Evolutionary conservation across 2,113 vertebrate species (phyloP), one percentile per base, ranked within the genome.

Genomic region (Tyto alba): DNA sequence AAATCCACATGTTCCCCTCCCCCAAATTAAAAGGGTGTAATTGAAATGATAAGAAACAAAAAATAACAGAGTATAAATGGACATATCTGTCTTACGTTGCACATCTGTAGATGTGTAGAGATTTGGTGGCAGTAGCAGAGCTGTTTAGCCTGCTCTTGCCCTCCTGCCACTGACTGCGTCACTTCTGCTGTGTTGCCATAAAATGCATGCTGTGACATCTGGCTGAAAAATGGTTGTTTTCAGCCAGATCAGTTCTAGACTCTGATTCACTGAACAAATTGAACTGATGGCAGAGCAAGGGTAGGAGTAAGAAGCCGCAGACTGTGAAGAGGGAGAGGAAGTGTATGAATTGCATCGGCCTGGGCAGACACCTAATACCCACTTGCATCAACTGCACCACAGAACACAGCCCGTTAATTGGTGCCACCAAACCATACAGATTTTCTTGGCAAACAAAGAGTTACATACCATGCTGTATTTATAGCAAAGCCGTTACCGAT

Each of bases 391-490:
- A 34, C 36, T 76, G 76, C 63, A 93, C 45, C 26, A 34, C 67
- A 66, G 84, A 89, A 56, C 21, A 69, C 11, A 53, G 30, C 27
- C 27, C 41, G 73, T 21, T 62, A 59, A 53, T 11, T 63, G 2
- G 1, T 63, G 71, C 41, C 50, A 71, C 40, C 25, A 81, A 88
- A 75, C 0, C 0, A 11, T 13, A 38, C 13, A 53, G n/a, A 64
- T 87, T 76, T 89, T 67, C 78, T 59, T 48, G 41, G 77, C 50
- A 82, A 95, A 78, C 10, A 57, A 52, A 59, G 63, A 56, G 34
- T 88, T 74, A 85, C 23, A 21, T 0, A 0, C 10, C 1, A 0
- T 69, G 38, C 7, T 64, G 29, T 81, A 69, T 81, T 59, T 81
- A 64, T 32, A 81, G 75, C 16, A 62, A 85, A 74, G 41, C 29